Evolutionary conservation across 2,888 invertebrate genomes (phyloP), one percentile per base, ranked within the genome.

Genomic region (Catocala sponsa): DNA sequence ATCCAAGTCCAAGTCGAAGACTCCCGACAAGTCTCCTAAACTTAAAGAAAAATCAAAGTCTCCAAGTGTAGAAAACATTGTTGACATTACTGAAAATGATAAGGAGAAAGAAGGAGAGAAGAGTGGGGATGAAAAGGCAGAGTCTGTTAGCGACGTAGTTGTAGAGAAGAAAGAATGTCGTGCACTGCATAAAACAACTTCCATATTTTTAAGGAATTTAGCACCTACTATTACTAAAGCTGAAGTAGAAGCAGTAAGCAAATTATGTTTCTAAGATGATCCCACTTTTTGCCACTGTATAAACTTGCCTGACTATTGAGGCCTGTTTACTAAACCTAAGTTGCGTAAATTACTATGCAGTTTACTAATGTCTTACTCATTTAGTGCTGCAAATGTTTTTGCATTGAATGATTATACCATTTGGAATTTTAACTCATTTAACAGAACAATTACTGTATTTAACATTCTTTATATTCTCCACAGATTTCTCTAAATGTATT

Each of bases 201-300:
- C 99, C 1, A 99, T 99, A 77, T 99, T 99, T 87, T 95, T 99
- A 62, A 96, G 99, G 51, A 99, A 99, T 90, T 95, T 99, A 61
- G 98, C 99, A 0, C 99, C 99, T 0, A 97, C 98, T 0, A 98
- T 99, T 62, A 99, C 99, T 0, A 98, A 98, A 82, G 97, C 98
- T 53, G 99, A 99, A 95, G 98, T 99, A 5, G 99, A 99, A 95
- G 97, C 98, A 41, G 97, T 99, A 86, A 95, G 96, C 95, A 46
- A 44, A 25, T 25, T 25, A 4, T 25, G 25, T 25, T 25, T 25
- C 25, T 25, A 25, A 25, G 25, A 25, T 25, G 25, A 25, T 25
- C 25, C 2, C 25, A 25, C 25, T 25, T 25, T 15, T 2, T 2
- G 25, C 25, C 25, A 25, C 25, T 25, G 25, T 25, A 25, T 15